Conservation (phyloP, 2,888 invertebrate species). For the Drosophila melanosoma region DNA sequence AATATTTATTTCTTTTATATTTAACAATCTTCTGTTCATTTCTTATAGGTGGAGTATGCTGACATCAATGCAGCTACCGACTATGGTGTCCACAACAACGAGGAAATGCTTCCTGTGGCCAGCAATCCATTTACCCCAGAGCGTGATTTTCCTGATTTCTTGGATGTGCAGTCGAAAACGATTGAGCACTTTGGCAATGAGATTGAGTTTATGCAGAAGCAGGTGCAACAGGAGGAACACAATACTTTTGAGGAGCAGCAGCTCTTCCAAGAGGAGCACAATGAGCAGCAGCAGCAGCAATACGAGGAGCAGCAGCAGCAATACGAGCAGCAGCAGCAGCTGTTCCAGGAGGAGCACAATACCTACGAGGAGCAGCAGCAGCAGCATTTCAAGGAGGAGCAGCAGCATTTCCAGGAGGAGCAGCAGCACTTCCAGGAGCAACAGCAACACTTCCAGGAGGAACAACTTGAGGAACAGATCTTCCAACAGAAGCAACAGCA, state of each 20-base stretch:
- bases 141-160: constrained; percentile 8
- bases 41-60: constrained; percentile 75
- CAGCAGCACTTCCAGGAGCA: not conserved
- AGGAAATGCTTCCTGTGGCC: constrained; percentile 11
- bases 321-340: not conserved
- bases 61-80: constrained; percentile 67
- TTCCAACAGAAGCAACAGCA: not conserved
- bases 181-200: constrained; percentile 20
- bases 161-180: constrained; percentile 21
- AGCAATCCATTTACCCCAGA: constrained; percentile 55
- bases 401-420: not conserved
- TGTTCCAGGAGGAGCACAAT: not conserved
- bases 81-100: constrained; percentile 46
- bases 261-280: not conserved
- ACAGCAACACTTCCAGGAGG: not conserved
- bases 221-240: constrained; percentile 10
- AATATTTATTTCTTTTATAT: not conserved
- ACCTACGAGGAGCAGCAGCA: not conserved
- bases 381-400: not conserved
- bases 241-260: constrained; percentile 3
- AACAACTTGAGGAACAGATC: not conserved
- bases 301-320: not conserved
- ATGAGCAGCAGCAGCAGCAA: not conserved
- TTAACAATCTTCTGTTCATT: constrained; percentile 6
- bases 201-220: constrained; percentile 5